phyloP scores from a whole-genome alignment of 2,888 invertebrate genomes.

The Scaptomyza reducta region DNA sequence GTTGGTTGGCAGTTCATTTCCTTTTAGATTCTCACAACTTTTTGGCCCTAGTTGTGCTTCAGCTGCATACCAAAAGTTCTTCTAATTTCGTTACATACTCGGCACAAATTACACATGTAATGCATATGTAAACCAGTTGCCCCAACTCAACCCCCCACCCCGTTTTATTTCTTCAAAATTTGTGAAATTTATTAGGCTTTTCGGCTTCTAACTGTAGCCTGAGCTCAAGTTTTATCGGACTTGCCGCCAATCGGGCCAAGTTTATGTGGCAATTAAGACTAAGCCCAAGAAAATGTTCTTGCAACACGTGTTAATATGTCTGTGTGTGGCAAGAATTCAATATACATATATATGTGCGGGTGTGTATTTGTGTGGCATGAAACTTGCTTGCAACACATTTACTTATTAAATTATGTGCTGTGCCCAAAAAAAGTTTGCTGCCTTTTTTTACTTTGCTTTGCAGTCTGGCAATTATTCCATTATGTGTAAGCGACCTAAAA shows the following conservation, averaged over 20 bases:
- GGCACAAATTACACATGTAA: constrained; percentile 76
- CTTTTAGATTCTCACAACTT: constrained; percentile 53
- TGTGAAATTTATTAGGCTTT: constrained; percentile 64
- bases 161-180: neutral
- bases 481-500: constrained; percentile 57
- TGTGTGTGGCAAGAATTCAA: constrained; percentile 53
- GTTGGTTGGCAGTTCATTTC: constrained; percentile 50
- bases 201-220: constrained; percentile 28
- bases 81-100: constrained; percentile 74
- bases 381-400: constrained; percentile 47
- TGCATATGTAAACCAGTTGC: constrained; percentile 65
- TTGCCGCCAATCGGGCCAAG: constrained; percentile 69
- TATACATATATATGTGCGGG: neutral
- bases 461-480: constrained; percentile 73
- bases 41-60: constrained; percentile 26
- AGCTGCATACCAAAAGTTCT: constrained; percentile 60
- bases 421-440: constrained; percentile 15
- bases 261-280: constrained; percentile 71
- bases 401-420: constrained; percentile 74
- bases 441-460: constrained; percentile 24
- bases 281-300: constrained; percentile 35
- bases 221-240: constrained; percentile 64
- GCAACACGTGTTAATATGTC: constrained; percentile 25
- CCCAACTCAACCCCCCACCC: neutral
- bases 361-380: constrained; percentile 33